Evolutionary conservation across 2,888 invertebrate genomes (phyloP).

Genomic region (Latrodectus elegans): DNA sequence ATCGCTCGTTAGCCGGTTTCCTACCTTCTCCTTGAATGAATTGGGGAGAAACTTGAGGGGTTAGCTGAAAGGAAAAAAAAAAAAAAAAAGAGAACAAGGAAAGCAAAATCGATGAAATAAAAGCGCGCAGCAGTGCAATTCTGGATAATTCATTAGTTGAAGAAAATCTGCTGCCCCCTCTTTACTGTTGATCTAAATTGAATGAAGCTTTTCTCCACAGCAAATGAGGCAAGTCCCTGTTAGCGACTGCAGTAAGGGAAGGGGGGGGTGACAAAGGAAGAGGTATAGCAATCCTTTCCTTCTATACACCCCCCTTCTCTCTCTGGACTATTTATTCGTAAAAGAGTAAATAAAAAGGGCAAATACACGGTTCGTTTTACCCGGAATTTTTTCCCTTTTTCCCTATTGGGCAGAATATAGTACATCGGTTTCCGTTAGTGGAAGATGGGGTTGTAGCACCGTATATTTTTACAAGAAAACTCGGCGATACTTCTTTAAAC

Average conservation of each 20-base stretch:
- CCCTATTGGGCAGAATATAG: not conserved
- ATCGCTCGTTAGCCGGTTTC: not conserved
- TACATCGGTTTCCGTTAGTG: not conserved
- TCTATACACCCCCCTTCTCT: not conserved
- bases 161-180: constrained; percentile 42
- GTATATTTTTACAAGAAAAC: too few relatives aligned
- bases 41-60: too few relatives aligned
- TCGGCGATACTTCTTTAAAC: too few relatives aligned
- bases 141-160: constrained; percentile 64
- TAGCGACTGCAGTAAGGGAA: constrained; percentile 11
- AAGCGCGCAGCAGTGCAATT: constrained; percentile 22
- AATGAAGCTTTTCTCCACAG: constrained; percentile 44
- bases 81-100: not conserved
- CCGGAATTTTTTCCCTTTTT: not conserved
- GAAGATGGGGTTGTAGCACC: too few relatives aligned
- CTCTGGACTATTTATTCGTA: constrained; percentile 56
- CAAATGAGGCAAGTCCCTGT: constrained; percentile 54
- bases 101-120: constrained; percentile 31
- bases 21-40: too few relatives aligned
- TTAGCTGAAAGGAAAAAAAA: not conserved
- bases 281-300: too few relatives aligned
- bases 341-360: constrained; percentile 59
- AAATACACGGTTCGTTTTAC: constrained; percentile 52
- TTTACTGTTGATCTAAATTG: constrained; percentile 61
- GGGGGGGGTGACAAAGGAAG: not conserved